Base-by-base conservation (phyloP, 2,797 vertebrate species). In the Heliangelus exortis region DNA sequence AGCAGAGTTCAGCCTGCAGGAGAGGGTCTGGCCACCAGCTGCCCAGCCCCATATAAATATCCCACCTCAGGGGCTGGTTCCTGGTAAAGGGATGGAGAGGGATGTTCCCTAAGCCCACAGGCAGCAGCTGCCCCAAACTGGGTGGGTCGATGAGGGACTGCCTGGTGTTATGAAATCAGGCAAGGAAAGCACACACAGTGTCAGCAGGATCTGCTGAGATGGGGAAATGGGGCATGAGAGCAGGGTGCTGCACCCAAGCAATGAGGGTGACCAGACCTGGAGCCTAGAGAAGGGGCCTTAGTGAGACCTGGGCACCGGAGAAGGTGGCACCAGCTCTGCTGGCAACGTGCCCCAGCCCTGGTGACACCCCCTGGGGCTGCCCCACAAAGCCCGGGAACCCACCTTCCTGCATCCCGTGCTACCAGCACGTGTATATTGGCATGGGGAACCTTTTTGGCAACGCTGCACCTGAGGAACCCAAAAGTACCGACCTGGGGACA, bases 211-310 rank as follows among this genome's bases (percentile, higher is more conserved):
- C 17, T 9, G 16, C 41, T 16, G 14, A 88, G 39, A 19, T 19
- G 22, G 29, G 28, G 23, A 57, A 29, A 57, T 1, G 7, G 8
- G 26, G 22, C 45, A 62, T 0, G 12, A 59, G 15, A 39, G 33
- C 21, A 74, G 29, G 8, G 10, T 12, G 11, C 25, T 20, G 43
- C 9, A 50, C 8, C 23, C 3, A 41, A 57, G 10, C 2, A 2
- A 48, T 13, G 26, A 19, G 15, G 9, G 15, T 11, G 26, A 10
- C 8, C 8, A 39, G 39, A 71, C 3, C 8, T 21, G 33, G 13
- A 18, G 19, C 3, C 2, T 7, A 0, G 2, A 53, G n/a, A 62
- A 21, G 21, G 21, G 17, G 4, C 22, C 2, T 1, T 9, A 22
- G 17, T 11, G 41, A 69, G 23, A 71, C 33, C 2, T 19, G 11